phyloP scores from a whole-genome alignment of 2,797 vertebrate genomes.

The Xenopus petersii region DNA sequence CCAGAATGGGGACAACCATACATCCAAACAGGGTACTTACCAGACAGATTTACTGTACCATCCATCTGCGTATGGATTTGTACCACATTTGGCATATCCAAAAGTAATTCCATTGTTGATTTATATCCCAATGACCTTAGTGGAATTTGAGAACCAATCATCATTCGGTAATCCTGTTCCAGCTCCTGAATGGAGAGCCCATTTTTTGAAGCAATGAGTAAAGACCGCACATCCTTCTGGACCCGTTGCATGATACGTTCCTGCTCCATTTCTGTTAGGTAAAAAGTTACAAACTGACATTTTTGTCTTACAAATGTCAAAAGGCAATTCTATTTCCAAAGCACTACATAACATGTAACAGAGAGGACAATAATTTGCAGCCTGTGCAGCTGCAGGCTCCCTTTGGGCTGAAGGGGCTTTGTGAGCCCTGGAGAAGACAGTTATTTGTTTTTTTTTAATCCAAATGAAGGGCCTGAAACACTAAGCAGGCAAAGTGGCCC shows the following conservation, averaged over 20 bases:
- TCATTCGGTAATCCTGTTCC: slow-evolving; percentile 71
- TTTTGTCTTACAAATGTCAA: too few relatives aligned
- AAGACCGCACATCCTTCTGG: slow-evolving; percentile 81
- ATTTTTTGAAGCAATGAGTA: slow-evolving; percentile 78
- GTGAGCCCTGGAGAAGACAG: too few relatives aligned
- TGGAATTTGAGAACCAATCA: slow-evolving; percentile 80
- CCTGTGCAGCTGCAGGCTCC: too few relatives aligned
- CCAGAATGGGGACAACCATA: too few relatives aligned
- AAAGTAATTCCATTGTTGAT: slow-evolving; percentile 77
- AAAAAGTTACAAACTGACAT: neutral
- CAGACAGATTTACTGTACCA: slow-evolving; percentile 69
- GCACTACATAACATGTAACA: too few relatives aligned
- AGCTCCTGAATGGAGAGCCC: slow-evolving; percentile 74
- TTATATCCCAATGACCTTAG: slow-evolving; percentile 74
- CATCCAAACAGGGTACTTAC: slow-evolving; percentile 56
- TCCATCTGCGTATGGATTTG: slow-evolving; percentile 56
- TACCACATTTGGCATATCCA: slow-evolving; percentile 83
- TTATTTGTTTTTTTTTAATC: too few relatives aligned
- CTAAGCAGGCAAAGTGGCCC: too few relatives aligned
- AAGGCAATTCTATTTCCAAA: too few relatives aligned
- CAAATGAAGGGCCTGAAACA: too few relatives aligned
- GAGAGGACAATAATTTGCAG: too few relatives aligned
- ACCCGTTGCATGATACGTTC: slow-evolving; percentile 65
- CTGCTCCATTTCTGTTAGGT: slow-evolving; percentile 50
- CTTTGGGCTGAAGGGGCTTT: too few relatives aligned